Conservation (phyloP, 2,797 vertebrate genomes). For the Allobates femoralis region DNA sequence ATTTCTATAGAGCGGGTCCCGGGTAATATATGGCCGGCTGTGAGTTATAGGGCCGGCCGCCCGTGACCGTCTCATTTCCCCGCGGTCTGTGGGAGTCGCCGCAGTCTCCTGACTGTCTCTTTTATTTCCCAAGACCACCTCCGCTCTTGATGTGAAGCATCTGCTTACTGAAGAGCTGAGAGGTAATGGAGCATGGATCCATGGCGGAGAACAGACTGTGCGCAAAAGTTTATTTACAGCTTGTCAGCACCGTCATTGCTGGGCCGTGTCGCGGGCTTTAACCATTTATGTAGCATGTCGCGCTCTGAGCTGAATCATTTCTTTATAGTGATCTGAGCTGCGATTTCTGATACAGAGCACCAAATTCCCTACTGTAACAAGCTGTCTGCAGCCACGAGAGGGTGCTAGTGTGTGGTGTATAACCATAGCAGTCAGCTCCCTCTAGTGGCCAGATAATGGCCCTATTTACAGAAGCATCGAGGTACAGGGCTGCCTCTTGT, state of each 20-base stretch:
- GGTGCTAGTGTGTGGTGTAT: not conserved
- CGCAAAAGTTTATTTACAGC: constrained; percentile 4
- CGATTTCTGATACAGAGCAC: too few species aligned
- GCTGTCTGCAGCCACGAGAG: not conserved
- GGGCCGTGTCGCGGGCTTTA: not conserved
- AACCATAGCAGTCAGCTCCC: too few species aligned
- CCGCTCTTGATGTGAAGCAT: constrained; percentile 26
- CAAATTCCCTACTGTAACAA: too few species aligned
- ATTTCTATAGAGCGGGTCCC: not conserved
- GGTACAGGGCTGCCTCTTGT: too few species aligned
- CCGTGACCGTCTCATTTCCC: constrained; percentile 43
- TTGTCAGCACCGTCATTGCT: not conserved
- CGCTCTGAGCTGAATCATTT: not conserved
- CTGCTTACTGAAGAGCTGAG: constrained; percentile 14
- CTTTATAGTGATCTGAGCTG: not conserved
- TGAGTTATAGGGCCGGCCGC: constrained; percentile 8
- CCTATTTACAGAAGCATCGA: too few species aligned
- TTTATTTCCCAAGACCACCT: constrained; percentile 24
- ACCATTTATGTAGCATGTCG: not conserved
- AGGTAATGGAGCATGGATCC: constrained; percentile 35
- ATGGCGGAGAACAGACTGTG: not conserved
- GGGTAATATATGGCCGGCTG: too few species aligned
- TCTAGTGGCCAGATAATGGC: too few species aligned
- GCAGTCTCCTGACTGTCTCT: constrained; percentile 11
- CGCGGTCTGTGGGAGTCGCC: constrained; percentile 32